Base-by-base conservation (phyloP, 2,113 vertebrate species). In the Picathartes gymnocephalus region DNA sequence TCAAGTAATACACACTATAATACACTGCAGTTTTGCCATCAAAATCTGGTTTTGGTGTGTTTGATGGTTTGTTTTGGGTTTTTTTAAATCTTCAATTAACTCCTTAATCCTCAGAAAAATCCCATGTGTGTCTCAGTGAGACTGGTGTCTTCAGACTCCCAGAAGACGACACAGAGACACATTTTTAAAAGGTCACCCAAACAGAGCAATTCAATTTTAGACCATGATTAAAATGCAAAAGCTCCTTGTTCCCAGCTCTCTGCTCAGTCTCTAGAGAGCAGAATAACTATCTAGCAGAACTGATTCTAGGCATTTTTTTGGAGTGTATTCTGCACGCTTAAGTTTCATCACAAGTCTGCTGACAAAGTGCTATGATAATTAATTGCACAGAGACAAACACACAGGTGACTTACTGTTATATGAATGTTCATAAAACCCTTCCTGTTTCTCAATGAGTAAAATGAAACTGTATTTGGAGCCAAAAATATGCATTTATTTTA, bases 101-200 rank as follows among this genome's bases (percentile, higher is more conserved):
- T 48, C 50, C 78, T 86, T 73, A 93, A 88, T 70, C 70, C 54
- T 90, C 72, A 93, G 76, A 94, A 96, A 95, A 70, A 7, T 21
- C 37, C 31, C 23, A 53, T 0, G 1, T 30, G 20, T 45, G 37
- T 50, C 30, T 94, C 62, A 23, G 39, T 56, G n/a, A 76, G 81
- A 61, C 8, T 72, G 64, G 44, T 60, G 53, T 48, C 47, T 86
- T 82, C 64, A 93, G 74, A 65, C 33, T 86, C 60, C 80, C 77
- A 81, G 35, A 86, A 81, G 72, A 71, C 58, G 60, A 48, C 16
- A 44, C 1, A 0, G 1, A 92, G 74, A 85, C 11, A 10, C 47
- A 11, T 72, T 90, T 96, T 94, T 61, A 70, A 93, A 88, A 95
- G 85, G 78, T 90, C 81, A 92, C 30, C 21, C 40, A 84, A 94